These are phyloP conservation scores for Octopus sinensis DNA, from an alignment of 1,140 invertebrate genomes.

Conservation along the genomic window DNA sequence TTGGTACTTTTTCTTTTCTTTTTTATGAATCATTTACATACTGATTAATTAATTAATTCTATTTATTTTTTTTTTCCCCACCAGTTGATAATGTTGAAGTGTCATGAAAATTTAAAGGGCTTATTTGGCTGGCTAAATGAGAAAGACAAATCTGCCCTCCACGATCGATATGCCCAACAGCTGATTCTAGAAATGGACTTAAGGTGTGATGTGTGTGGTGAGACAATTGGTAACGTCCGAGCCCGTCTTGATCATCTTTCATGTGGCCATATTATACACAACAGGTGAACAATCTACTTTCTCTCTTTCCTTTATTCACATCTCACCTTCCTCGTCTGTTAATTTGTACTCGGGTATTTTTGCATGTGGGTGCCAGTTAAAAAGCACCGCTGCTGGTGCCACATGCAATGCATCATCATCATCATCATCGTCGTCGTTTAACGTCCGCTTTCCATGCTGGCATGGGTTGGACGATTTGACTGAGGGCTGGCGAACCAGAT, in stretches of 20 bases:
- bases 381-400: too few species aligned
- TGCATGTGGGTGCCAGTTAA: too few species aligned
- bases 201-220: conserved; percentile 39
- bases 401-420: too few species aligned
- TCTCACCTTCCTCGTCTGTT: background rate
- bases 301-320: background rate
- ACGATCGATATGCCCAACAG: conserved; percentile 31
- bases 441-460: too few species aligned
- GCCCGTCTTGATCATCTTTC: conserved; percentile 35
- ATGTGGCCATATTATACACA: conserved; percentile 44
- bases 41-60: too few species aligned
- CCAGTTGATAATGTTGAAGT: conserved; percentile 37
- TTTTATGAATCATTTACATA: too few species aligned
- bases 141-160: conserved; percentile 23
- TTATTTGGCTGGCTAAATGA: conserved; percentile 29
- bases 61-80: background rate
- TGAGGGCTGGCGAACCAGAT: too few species aligned
- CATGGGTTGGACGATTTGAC: too few species aligned
- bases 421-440: too few species aligned
- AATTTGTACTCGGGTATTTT: too few species aligned
- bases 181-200: conserved; percentile 41
- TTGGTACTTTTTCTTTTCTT: too few species aligned
- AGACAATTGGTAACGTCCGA: conserved; percentile 35
- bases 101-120: conserved; percentile 30
- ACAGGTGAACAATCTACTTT: conserved; percentile 27